These are phyloP conservation scores for Aldabrachelys gigantea DNA, from an alignment of 2,113 vertebrate species.

Conservation along the genomic window DNA sequence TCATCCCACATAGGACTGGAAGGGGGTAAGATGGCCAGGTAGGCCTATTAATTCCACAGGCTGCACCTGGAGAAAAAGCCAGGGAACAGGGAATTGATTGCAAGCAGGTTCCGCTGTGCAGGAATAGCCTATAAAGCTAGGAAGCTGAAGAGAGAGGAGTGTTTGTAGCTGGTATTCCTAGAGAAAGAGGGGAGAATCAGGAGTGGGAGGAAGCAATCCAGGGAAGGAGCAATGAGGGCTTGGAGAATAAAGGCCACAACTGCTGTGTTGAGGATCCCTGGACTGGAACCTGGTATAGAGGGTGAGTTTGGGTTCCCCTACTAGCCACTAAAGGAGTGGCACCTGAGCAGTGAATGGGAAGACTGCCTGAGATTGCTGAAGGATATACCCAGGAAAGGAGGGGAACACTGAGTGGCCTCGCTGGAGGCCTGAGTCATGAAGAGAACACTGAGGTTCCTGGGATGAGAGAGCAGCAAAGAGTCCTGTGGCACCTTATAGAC, in stretches of 20 bases:
- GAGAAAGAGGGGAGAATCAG: neutral
- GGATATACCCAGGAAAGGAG: neutral
- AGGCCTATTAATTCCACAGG: neutral
- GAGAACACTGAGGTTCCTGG: neutral
- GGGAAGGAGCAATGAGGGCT: neutral
- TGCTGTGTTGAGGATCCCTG: too few relatives aligned
- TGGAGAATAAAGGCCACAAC: neutral
- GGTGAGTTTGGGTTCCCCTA: neutral
- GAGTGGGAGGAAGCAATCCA: too few relatives aligned
- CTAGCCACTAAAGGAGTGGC: neutral
- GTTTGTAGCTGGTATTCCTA: neutral
- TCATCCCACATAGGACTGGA: too few relatives aligned
- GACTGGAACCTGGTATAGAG: neutral
- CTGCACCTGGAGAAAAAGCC: neutral
- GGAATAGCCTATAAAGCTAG: neutral
- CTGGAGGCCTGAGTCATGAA: neutral
- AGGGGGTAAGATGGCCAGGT: neutral
- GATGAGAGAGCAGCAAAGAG: neutral
- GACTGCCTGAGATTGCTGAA: neutral
- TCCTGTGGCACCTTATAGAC: too few relatives aligned
- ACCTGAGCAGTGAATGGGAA: neutral
- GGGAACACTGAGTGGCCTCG: neutral
- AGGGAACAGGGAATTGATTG: neutral
- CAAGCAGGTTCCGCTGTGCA: neutral
- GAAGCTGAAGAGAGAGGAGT: neutral